Evolutionary conservation across 2,113 vertebrate genomes (phyloP), one percentile per base, ranked within the genome.

Genomic region (Pluvialis apricaria): DNA sequence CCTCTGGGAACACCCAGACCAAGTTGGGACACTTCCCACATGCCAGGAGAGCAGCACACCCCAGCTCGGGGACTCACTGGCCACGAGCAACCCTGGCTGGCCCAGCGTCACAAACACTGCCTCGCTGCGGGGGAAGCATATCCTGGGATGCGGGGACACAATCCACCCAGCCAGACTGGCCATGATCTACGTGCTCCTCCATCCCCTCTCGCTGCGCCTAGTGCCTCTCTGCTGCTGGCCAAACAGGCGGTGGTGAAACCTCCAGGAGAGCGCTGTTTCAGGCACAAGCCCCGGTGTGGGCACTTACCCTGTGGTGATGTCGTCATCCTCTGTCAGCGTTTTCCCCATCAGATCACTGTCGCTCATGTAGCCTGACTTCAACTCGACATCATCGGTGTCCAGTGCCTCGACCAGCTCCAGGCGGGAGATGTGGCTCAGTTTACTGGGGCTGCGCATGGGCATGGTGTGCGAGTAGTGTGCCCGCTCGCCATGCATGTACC

Each of bases 341-440:
- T 99, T 99, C 62, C 98, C 98, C 68, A 98, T 98, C 79, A 99
- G 95, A 44, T 99, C 98, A 2, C 98, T 98, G 97, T 99, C 99
- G 3, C 99, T 99, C 97, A 99, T 98, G 98, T 99, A 99, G 82
- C 98, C 99, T 1, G 99, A 99, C 96, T 99, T 99, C 80, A 99
- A 98, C 88, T 99, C 98, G 62, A 98, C 96, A 4, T 99, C 99
- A 0, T 99, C 97, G 0, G 97, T 85, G 36, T 98, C 98, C 97
- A 99, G 96, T 1, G 98, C 97, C 97, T 99, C 98, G 0, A 99
- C 99, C 86, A 99, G 98, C 79, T 99, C 98, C 97, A 99, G 98
- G 64, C 98, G 98, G 54, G 99, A 98, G 51, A 98, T 97, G 97
- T 99, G 99, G 97, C 98, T 98, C 93, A 99, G 98, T 84, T 98